Evolutionary conservation across 2,888 invertebrate genomes (phyloP).

Genomic region (Eucera pruinosa): DNA sequence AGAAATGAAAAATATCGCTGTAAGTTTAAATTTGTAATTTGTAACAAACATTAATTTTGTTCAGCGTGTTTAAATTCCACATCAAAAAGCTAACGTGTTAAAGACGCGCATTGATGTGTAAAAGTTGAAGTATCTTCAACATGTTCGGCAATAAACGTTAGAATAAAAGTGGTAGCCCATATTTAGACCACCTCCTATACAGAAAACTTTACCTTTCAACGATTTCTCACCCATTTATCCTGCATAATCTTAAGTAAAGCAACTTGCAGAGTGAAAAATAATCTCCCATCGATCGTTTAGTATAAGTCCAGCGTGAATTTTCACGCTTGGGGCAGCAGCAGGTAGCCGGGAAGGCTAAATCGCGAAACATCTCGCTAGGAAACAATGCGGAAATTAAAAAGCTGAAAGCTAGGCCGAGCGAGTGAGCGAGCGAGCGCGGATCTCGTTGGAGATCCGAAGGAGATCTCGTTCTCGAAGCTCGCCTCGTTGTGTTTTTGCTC

Average conservation of each 20-base stretch:
- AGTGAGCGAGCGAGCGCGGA: slow-evolving; percentile 32
- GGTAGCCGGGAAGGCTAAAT: slow-evolving; percentile 32
- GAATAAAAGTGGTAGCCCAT: no score
- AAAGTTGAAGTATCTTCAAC: no score
- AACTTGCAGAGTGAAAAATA: background rate
- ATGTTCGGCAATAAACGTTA: no score
- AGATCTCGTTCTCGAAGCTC: slow-evolving; percentile 61
- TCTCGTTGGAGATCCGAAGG: slow-evolving; percentile 21
- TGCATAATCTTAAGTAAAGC: background rate
- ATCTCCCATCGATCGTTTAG: slow-evolving; percentile 1
- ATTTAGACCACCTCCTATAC: no score
- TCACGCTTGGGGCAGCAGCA: slow-evolving; percentile 20
- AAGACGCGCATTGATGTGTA: no score
- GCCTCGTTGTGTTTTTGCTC: slow-evolving; percentile 81
- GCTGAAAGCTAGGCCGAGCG: slow-evolving; percentile 28
- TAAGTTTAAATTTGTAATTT: no score
- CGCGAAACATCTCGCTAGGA: slow-evolving; percentile 17
- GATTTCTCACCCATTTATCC: background rate
- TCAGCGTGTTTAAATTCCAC: no score
- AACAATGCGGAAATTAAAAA: slow-evolving; percentile 63
- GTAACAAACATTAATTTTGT: no score
- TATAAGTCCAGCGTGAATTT: slow-evolving; percentile 28
- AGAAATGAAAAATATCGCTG: no score
- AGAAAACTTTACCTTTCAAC: no score
- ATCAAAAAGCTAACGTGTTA: no score